Base-by-base conservation (phyloP, 2,113 vertebrate genomes). In the Carassius carassius region DNA sequence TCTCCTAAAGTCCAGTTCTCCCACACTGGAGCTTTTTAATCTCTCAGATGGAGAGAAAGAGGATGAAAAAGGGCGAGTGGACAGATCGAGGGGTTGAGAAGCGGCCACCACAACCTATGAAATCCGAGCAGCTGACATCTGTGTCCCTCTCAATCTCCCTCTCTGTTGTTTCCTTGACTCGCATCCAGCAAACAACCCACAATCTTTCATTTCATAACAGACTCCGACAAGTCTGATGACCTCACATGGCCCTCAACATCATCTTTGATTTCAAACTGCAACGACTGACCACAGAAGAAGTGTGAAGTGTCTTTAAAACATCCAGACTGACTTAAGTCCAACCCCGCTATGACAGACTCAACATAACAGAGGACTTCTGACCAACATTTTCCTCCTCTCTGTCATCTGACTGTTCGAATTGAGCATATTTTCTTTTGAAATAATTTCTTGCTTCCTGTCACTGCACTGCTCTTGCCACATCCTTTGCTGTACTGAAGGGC, bases 11-110 rank as follows among this genome's bases (percentile, higher is more conserved):
- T 87, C 90, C 90, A 62, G 83, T 83, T 86, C 88, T 90, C 91
- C 89, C 89, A 89, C 86, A 91, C 87, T 84, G 91, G 83, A 74
- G 88, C 85, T 90, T 90, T 92, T 91, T 93, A 89, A 92, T 93
- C 90, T 86, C 86, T 41, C 10, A 32, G 86, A 76, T 90, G 89
- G 90, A 89, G 86, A 88, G 87, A 87, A 69, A 88, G 89, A 92
- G 56, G 91, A 90, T 85, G 86, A 79, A 88, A 86, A 87, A 90
- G 87, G 60, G 29, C 21, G 82, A 80, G 78, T 5, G 37, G 25
- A 83, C 74, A 75, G 78, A 56, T 29, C 49, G 62, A 69, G 60
- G 14, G 82, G 19, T 17, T 62, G 75, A 78, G 89, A 92, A 70
- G 81, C 63, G 35, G 19, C 7, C 49, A 84, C 60, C 74, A 35